Evolutionary conservation across 35 echinoderm and acorn worm species (phyloP), one percentile per base, ranked within the genome.

Genomic region (Holothuria glaberrima): DNA sequence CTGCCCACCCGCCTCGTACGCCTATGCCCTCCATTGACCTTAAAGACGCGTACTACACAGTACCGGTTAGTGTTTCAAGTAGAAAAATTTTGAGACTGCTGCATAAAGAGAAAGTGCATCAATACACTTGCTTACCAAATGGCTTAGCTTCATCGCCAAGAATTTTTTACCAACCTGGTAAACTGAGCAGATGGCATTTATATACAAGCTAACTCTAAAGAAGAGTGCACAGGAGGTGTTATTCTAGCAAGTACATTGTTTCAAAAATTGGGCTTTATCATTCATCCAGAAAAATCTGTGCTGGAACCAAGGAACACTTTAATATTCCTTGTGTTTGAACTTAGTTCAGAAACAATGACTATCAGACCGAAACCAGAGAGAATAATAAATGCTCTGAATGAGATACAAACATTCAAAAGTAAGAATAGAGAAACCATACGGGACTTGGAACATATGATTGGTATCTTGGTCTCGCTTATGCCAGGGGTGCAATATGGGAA

Each of bases 131-230:
- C 12, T 54, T 54, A 54, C 50, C 50, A 68, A 32, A 68, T 68
- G 64, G 64, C 64, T 68, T 68, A 26, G 64, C 64, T 69, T 69
- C n/a, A 27, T 7, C 25, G 12, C 9, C 25, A 14, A 69, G 25
- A 33, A 69, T 12, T 69, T 33, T 30, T 69, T n/a, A 69, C 31
- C 13, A 27, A 69, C 12, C 66, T 27, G 66, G n/a, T 27, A 69
- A 68, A 17, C 57, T 88, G 67, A 31, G 89, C 89, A 68, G 91
- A 93, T 82, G 91, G 89, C 54, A 33, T 82, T 18, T 81, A 83
- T 86, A 65, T 94, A 33, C 33, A 70, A 19, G 58, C 72, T 21
- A 38, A 64, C 68, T 87, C 26, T 86, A 35, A 32, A 46, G 28
- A 48, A 24, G 64, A 75, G 22, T 52, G 30, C 80, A 0, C 30